Evolutionary conservation across 2,888 invertebrate species (phyloP).

Genomic region (Metopia argyrocephala): DNA sequence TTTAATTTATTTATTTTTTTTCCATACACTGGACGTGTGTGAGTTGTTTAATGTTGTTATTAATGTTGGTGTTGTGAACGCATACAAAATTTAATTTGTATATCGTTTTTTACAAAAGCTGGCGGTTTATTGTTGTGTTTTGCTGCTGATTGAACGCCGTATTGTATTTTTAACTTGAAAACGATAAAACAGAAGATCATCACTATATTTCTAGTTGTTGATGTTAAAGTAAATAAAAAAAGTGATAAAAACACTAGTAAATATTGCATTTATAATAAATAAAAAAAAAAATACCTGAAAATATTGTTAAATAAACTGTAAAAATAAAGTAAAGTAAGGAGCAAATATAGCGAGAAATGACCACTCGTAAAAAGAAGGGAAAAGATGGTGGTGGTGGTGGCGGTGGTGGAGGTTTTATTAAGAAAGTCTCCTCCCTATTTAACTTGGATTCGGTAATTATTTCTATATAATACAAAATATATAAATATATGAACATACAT

Average conservation of each 20-base stretch:
- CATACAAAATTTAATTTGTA: slow-evolving; percentile 50
- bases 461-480: background rate
- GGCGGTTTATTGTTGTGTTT: background rate
- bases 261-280: slow-evolving; percentile 27
- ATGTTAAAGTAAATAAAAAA: slow-evolving; percentile 34
- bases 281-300: background rate
- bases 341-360: slow-evolving; percentile 78
- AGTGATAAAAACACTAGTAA: slow-evolving; percentile 43
- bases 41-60: slow-evolving; percentile 3
- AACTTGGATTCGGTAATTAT: slow-evolving; percentile 88
- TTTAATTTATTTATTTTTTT: slow-evolving; percentile 37
- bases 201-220: slow-evolving; percentile 3
- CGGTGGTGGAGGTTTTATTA: slow-evolving; percentile 84
- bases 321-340: slow-evolving; percentile 5
- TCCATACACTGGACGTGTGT: background rate
- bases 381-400: slow-evolving; percentile 78
- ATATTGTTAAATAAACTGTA: background rate
- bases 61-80: slow-evolving; percentile 28
- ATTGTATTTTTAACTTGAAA: slow-evolving; percentile 26
- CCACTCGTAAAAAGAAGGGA: slow-evolving; percentile 84
- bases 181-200: slow-evolving; percentile 36
- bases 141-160: slow-evolving; percentile 31
- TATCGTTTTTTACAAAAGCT: slow-evolving; percentile 31
- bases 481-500: too few species aligned
- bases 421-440: slow-evolving; percentile 92